phyloP scores from a whole-genome alignment of 1,140 invertebrate species.

The Drosophila dunni region DNA sequence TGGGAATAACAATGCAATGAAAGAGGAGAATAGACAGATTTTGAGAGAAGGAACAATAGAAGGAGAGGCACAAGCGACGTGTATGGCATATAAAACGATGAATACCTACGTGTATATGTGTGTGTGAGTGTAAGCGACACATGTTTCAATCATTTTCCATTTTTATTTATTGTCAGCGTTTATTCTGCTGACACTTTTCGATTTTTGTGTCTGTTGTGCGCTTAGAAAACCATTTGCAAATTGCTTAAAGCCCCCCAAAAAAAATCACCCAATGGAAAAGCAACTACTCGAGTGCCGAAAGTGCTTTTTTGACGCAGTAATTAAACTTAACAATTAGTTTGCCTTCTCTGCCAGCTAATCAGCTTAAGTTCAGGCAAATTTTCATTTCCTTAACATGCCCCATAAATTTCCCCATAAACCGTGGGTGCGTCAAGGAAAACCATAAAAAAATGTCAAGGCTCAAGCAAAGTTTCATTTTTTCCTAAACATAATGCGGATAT shows the following conservation, averaged over 20 bases:
- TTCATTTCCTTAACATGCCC: conserved; percentile 66
- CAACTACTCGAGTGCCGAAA: conserved; percentile 19
- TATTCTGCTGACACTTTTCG: conserved; percentile 79
- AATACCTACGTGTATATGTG: neutral
- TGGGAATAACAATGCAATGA: conserved; percentile 47
- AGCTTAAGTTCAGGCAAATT: conserved; percentile 45
- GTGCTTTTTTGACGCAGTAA: conserved; percentile 71
- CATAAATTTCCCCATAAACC: conserved; percentile 62
- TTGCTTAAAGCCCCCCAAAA: conserved; percentile 64
- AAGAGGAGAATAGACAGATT: neutral
- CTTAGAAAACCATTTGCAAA: conserved; percentile 82
- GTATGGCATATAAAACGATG: conserved; percentile 72
- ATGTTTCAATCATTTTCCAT: conserved; percentile 82
- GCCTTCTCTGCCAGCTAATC: conserved; percentile 60
- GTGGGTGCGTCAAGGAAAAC: conserved; percentile 50
- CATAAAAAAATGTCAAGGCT: conserved; percentile 52
- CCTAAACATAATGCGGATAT: neutral
- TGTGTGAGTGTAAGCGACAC: conserved; percentile 42
- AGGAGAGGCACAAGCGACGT: conserved; percentile 55
- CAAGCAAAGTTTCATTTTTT: conserved; percentile 23
- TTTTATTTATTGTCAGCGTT: conserved; percentile 82
- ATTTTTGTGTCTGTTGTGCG: conserved; percentile 41
- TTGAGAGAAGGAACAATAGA: neutral
- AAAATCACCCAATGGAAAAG: conserved; percentile 40
- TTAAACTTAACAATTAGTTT: conserved; percentile 56